phyloP scores from a whole-genome alignment of 23 tunicate species.

The Trididemnum nubilum region DNA sequence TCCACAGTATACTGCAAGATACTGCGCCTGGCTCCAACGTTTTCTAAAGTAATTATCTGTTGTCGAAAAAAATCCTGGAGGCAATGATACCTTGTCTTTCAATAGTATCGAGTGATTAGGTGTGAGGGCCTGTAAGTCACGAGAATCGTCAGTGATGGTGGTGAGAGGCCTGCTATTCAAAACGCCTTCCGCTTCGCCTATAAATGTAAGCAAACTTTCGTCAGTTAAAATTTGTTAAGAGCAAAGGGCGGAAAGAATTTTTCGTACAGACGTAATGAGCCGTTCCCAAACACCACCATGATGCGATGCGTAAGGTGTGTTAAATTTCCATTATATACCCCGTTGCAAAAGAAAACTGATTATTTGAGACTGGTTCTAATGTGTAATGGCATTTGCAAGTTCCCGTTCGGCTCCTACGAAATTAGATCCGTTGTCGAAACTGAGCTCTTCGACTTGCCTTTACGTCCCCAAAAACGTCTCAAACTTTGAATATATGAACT shows the following conservation, averaged over 20 bases:
- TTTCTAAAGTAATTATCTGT: slow-evolving; percentile 32
- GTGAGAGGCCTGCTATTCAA: slow-evolving; percentile 35
- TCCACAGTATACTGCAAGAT: no score
- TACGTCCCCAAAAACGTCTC: slow-evolving; percentile 37
- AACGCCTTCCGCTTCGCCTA: slow-evolving; percentile 34
- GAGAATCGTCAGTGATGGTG: slow-evolving; percentile 23
- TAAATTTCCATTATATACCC: slow-evolving; percentile 33
- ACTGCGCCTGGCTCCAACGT: slow-evolving; percentile 41
- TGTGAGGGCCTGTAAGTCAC: slow-evolving; percentile 16
- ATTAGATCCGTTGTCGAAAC: slow-evolving; percentile 56
- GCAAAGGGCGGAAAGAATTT: slow-evolving; percentile 35
- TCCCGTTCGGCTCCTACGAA: slow-evolving; percentile 45
- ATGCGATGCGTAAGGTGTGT: slow-evolving; percentile 33
- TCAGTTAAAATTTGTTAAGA: slow-evolving; percentile 16
- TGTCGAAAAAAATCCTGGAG: slow-evolving; percentile 35
- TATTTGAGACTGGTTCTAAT: slow-evolving; percentile 38
- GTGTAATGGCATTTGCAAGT: slow-evolving; percentile 16
- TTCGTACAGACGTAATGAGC: slow-evolving; percentile 41
- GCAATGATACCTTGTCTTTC: slow-evolving; percentile 13
- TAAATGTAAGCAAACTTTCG: slow-evolving; percentile 27
- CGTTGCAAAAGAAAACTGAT: slow-evolving; percentile 20
- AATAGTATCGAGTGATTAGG: slow-evolving; percentile 38
- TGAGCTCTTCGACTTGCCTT: slow-evolving; percentile 35
- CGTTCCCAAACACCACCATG: slow-evolving; percentile 50
- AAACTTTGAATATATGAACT: slow-evolving; percentile 40